These are phyloP conservation scores for Orycteropus afer DNA, from an alignment of 2,113 vertebrate species.

Conservation along the genomic window DNA sequence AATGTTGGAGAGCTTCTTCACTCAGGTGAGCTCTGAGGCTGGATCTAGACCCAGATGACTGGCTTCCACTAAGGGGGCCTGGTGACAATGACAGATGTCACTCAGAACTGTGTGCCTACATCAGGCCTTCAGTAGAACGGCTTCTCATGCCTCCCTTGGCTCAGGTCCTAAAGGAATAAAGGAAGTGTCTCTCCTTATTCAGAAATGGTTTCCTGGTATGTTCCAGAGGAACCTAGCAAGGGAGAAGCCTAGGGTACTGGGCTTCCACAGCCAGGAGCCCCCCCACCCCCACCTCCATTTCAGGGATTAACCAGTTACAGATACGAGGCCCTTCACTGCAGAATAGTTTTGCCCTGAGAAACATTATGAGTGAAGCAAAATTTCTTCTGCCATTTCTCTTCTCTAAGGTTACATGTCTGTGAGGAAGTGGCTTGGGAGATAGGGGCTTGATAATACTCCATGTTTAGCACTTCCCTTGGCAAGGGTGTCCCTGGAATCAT, in stretches of 20 bases:
- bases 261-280: background rate
- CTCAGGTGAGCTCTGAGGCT: fast-evolving
- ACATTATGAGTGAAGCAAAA: background rate
- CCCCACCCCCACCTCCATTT: no score
- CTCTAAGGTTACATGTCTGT: background rate
- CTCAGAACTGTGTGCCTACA: no score
- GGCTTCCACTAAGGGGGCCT: background rate
- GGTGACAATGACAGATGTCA: fast-evolving
- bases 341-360: background rate
- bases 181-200: background rate
- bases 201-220: background rate
- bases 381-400: background rate
- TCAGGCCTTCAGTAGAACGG: background rate
- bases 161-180: background rate
- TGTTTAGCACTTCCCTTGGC: background rate
- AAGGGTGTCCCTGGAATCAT: background rate
- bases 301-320: no score
- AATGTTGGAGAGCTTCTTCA: no score
- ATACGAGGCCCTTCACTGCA: background rate
- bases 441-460: background rate
- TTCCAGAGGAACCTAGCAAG: background rate
- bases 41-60: background rate
- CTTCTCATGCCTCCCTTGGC: fast-evolving
- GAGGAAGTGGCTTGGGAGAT: background rate
- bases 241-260: background rate